Evolutionary conservation across 2,113 vertebrate genomes (phyloP).

Genomic region (Naja naja): DNA sequence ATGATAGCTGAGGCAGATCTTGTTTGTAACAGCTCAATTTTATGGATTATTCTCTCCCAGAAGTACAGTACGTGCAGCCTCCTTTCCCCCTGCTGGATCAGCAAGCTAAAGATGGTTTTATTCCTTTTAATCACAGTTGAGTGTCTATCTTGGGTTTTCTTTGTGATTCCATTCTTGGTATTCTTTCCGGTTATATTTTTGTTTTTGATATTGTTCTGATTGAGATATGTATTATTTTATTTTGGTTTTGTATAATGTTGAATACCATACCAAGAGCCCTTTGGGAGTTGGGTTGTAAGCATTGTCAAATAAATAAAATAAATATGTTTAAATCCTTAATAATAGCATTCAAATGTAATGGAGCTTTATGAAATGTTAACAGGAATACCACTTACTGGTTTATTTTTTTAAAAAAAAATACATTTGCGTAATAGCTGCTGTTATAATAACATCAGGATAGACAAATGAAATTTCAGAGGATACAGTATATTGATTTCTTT

Average conservation of each 20-base stretch:
- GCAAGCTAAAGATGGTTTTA: background rate
- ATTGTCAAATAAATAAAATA: background rate
- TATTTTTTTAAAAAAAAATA: background rate
- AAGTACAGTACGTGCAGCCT: background rate
- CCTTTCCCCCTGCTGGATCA: background rate
- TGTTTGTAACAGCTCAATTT: background rate
- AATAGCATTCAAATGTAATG: background rate
- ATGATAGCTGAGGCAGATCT: background rate
- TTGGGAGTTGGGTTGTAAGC: background rate
- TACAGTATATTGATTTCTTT: background rate
- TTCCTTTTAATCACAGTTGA: background rate
- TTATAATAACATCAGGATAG: background rate
- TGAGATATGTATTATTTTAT: background rate
- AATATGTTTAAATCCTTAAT: background rate
- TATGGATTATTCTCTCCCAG: background rate
- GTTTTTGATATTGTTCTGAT: background rate
- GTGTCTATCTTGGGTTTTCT: background rate
- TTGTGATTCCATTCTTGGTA: background rate
- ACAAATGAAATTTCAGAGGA: background rate
- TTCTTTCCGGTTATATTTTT: background rate
- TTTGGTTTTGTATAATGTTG: background rate
- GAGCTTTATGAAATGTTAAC: background rate
- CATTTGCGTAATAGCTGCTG: background rate
- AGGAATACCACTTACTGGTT: background rate
- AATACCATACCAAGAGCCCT: background rate